phyloP scores from a whole-genome alignment of 2,113 vertebrate species.

The Ochotona princeps region DNA sequence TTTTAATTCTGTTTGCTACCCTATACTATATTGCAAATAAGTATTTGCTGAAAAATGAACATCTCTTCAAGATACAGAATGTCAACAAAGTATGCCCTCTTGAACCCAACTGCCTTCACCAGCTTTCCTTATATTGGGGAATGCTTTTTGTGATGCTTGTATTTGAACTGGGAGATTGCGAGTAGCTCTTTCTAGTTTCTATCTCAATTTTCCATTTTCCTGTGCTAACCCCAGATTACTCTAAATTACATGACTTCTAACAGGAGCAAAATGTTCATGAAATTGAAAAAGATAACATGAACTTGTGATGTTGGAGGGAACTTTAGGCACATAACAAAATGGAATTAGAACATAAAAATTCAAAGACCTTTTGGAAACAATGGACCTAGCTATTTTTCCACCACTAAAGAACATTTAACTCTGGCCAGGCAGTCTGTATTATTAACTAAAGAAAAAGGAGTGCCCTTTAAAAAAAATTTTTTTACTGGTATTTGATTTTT shows the following conservation, averaged over 20 bases:
- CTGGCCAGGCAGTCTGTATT: too few species aligned
- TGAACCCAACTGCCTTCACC: background rate
- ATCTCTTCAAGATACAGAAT: background rate
- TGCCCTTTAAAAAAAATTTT: too few species aligned
- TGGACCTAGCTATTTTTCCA: too few species aligned
- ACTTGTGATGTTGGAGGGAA: too few species aligned
- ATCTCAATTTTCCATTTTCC: background rate
- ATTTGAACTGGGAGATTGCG: background rate
- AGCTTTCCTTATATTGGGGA: background rate
- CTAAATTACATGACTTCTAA: slow-evolving; percentile 4
- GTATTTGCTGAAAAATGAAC: background rate
- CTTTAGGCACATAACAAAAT: too few species aligned
- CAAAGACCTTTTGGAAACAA: too few species aligned
- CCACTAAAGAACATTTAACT: too few species aligned
- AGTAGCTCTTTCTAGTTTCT: background rate
- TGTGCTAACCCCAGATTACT: background rate
- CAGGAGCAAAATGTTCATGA: background rate
- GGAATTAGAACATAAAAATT: too few species aligned
- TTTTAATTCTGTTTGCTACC: background rate
- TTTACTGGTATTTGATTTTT: too few species aligned
- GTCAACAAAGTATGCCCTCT: background rate
- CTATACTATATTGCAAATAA: background rate
- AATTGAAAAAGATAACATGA: background rate
- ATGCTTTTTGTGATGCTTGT: background rate
- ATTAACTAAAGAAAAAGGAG: too few species aligned